A percentile compares a stretch with the other conserved stretches of the same genome.
Evolutionary conservation across 2,888 invertebrate genomes (phyloP).

Genomic region (Timandra comae): DNA sequence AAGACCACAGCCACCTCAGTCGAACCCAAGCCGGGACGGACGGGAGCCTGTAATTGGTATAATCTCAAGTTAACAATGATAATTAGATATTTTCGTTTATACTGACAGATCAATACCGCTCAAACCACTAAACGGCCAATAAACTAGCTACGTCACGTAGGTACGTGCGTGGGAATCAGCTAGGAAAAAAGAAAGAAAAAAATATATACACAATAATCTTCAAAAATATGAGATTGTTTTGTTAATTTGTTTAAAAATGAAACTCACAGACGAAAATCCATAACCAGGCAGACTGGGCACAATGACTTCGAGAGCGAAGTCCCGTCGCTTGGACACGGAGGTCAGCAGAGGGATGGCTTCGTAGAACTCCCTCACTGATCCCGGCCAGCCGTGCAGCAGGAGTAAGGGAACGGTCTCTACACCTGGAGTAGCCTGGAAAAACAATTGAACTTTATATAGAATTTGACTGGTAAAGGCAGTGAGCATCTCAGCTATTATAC

Average conservation of each 20-base stretch:
- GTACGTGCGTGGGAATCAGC: no score
- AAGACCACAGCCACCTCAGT: constrained; percentile 74
- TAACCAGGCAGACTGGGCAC: constrained; percentile 75
- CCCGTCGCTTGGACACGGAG: constrained; percentile 60
- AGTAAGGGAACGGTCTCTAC: constrained; percentile 79
- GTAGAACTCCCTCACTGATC: constrained; percentile 86
- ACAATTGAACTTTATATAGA: no score
- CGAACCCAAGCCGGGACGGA: constrained; percentile 76
- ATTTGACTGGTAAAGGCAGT: no score
- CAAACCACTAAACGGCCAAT: no score
- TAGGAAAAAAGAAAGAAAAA: no score
- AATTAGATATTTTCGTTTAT: no score
- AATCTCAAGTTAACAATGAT: no score
- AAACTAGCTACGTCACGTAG: no score
- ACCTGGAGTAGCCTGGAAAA: constrained; percentile 43
- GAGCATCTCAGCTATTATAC: no score
- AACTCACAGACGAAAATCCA: constrained; percentile 58
- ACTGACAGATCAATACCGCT: no score
- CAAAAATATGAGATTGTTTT: no score
- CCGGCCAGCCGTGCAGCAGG: constrained; percentile 90
- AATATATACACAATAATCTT: no score
- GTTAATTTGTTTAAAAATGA: not conserved
- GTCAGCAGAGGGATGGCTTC: constrained; percentile 81
- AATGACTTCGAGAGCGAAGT: constrained; percentile 80
- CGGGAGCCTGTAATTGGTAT: constrained; percentile 31